Conservation (phyloP, 2,113 vertebrate species). For the Gyps fulvus region DNA sequence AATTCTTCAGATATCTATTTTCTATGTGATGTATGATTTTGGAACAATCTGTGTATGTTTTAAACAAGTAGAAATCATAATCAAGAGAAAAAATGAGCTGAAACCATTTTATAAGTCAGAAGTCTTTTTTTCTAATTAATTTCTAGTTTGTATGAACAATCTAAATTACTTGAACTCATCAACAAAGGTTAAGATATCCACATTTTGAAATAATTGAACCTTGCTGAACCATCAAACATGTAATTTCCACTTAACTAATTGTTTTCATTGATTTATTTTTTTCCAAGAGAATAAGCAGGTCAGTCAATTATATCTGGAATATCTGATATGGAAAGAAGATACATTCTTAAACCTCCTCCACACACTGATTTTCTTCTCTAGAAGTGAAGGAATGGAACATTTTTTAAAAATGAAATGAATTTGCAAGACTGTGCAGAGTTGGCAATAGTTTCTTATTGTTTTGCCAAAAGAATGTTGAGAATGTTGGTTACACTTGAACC, state of each 20-base stretch:
- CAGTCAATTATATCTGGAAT: background rate
- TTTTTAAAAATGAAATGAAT: background rate
- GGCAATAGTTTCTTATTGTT: background rate
- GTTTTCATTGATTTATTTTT: background rate
- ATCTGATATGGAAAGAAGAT: background rate
- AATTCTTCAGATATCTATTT: background rate
- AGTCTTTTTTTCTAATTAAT: background rate
- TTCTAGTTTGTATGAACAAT: background rate
- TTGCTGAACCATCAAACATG: background rate
- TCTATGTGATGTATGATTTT: background rate
- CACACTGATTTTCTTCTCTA: background rate
- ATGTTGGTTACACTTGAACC: background rate
- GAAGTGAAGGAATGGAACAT: background rate
- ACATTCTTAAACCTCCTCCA: background rate
- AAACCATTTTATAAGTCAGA: background rate
- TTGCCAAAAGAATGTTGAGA: conserved; percentile 4
- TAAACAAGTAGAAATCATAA: background rate
- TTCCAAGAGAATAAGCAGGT: background rate
- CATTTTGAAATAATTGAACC: background rate
- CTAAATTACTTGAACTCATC: background rate
- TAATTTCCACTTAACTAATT: background rate
- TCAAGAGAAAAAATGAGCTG: background rate
- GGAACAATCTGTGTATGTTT: background rate
- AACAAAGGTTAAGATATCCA: background rate
- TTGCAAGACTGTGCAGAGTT: background rate